These are phyloP conservation scores for Dimorphilus gyrociliatus DNA, from an alignment of 2,888 invertebrate species.

Conservation along the genomic window DNA sequence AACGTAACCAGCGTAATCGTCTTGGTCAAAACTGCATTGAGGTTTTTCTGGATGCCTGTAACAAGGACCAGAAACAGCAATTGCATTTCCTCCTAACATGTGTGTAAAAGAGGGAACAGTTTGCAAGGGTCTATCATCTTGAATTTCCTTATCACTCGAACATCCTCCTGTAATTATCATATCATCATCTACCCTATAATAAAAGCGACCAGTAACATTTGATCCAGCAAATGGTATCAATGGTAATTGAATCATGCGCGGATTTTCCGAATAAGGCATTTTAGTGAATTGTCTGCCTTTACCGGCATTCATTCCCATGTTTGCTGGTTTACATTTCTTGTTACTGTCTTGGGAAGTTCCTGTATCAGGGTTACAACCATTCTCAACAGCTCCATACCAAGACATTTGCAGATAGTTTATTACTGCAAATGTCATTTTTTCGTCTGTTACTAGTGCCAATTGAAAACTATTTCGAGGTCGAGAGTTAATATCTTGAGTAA, in stretches of 20 bases:
- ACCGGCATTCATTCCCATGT: constrained; percentile 54
- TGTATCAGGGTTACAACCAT: constrained; percentile 15
- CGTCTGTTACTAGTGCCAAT: constrained; percentile 76
- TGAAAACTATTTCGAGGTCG: constrained; percentile 82
- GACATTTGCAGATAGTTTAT: constrained; percentile 79
- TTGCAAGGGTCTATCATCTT: constrained; percentile 11
- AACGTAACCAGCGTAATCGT: too few relatives aligned
- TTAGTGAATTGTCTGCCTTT: constrained; percentile 60
- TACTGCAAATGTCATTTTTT: constrained; percentile 80
- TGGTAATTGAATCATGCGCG: constrained; percentile 1
- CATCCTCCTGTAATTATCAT: constrained; percentile 20
- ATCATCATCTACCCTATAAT: constrained; percentile 16
- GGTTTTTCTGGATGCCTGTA: constrained; percentile 56
- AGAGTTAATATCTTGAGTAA: constrained; percentile 1
- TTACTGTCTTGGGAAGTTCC: constrained; percentile 11
- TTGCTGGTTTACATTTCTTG: constrained; percentile 2
- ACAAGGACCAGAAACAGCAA: constrained; percentile 91
- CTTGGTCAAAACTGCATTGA: constrained; percentile 41
- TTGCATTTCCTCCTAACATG: constrained; percentile 89
- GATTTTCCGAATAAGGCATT: constrained; percentile 5
- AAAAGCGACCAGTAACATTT: constrained; percentile 17
- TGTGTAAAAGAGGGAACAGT: constrained; percentile 47
- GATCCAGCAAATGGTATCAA: constrained; percentile 64
- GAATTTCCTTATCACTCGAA: constrained; percentile 4
- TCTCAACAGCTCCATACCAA: constrained; percentile 48